Evolutionary conservation across 1,140 invertebrate genomes (phyloP).

Genomic region (Drosophila bipectinata): DNA sequence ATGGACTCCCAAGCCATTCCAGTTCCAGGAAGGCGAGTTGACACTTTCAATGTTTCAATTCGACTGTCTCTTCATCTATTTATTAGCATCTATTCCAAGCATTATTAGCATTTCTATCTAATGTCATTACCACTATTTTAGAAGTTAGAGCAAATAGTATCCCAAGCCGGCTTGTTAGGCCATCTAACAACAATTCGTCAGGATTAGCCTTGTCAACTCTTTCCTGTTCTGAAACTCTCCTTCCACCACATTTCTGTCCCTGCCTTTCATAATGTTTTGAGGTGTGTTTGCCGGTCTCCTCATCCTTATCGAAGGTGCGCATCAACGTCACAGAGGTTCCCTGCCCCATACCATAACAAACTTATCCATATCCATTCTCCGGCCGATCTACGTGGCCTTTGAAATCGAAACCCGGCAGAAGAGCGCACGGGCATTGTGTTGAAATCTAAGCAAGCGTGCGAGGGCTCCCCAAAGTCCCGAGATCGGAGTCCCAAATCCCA

Average conservation of each 20-base stretch:
- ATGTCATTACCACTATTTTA: background rate
- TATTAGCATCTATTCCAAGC: too few species aligned
- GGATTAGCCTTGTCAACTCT: constrained; percentile 62
- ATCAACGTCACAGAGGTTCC: constrained; percentile 68
- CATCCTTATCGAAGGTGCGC: constrained; percentile 77
- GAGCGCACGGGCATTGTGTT: constrained; percentile 60
- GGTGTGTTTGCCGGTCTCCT: constrained; percentile 49
- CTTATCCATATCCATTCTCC: constrained; percentile 21
- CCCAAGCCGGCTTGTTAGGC: constrained; percentile 7
- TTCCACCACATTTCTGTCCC: constrained; percentile 7
- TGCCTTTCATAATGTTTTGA: constrained; percentile 53
- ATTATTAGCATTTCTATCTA: background rate
- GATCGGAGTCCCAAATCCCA: constrained; percentile 6
- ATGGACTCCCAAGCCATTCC: constrained; percentile 21
- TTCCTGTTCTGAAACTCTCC: constrained; percentile 28
- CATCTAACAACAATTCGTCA: constrained; percentile 52
- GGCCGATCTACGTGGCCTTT: constrained; percentile 65
- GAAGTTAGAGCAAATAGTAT: background rate
- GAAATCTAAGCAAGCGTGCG: constrained; percentile 65
- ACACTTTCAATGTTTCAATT: constrained; percentile 76
- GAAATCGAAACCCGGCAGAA: constrained; percentile 70
- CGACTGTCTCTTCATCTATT: constrained; percentile 28
- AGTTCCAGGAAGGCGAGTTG: constrained; percentile 60
- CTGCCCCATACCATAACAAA: background rate
- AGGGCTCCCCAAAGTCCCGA: constrained; percentile 26